Base-by-base conservation (phyloP, 2,113 vertebrate species). In the Collichthys lucidus region DNA sequence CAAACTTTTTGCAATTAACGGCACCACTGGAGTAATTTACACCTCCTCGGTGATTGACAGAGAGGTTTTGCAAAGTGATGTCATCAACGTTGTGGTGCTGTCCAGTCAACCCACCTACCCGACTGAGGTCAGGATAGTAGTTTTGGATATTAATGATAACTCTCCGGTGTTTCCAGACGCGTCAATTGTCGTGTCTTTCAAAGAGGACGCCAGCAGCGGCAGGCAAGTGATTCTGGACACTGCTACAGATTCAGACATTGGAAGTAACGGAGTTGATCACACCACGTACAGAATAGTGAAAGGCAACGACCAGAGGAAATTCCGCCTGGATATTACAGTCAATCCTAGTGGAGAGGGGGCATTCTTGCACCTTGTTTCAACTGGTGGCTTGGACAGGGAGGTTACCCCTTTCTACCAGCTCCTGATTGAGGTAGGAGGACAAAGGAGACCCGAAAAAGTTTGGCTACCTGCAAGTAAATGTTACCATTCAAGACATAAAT, bases 341-440 rank as follows among this genome's bases (percentile, higher is more conserved):
- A 99, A 98, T 80, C 98, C 98, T 2, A 98, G 98, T n/a, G 98
- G 98, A 0, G 97, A 99, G 94, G 98, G 98, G 19, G 98, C 98
- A 16, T 99, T 99, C 93, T 77, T 99, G 92, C 98, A 99, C 76
- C 94, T 99, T 5, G 98, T 99, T 35, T 98, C 98, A 19, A 95
- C 95, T 0, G 97, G 97, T 0, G 97, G 97, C 26, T 89, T 99
- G 94, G 98, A 99, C 92, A 94, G 98, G 52, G 98, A 99, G 86
- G 91, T 94, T 2, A 96, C 95, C 2, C 93, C 97, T 4, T 94
- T 95, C 67, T 99, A 99, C 90, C 97, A 97, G 90, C 95, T 99
- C 4, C 68, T 99, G 80, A 94, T 99, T 14, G 96, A 99, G 61
- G 98, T 99, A n/a, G 86, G 97, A 99, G 90, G 98, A 99, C 92